Evolutionary conservation across 2,888 invertebrate species (phyloP).

Genomic region (Plagodis dolabraria): DNA sequence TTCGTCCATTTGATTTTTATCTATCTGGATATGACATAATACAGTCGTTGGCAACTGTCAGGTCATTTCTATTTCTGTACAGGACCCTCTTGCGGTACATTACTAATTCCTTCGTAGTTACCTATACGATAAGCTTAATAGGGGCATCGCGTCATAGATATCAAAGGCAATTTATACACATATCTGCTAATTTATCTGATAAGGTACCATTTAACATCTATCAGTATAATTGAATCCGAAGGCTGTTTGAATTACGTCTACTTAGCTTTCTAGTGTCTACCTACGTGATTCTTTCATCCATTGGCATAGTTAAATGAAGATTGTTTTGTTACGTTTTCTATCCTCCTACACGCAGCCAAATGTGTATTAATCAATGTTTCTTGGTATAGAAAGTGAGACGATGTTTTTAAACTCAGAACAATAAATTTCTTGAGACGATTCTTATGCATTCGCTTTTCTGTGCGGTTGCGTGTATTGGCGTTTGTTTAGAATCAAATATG

Average conservation of each 20-base stretch:
- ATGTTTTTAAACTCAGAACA: neutral
- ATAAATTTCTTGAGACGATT: conserved; percentile 7
- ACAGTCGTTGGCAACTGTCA: conserved; percentile 14
- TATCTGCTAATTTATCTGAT: conserved; percentile 26
- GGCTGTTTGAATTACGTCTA: conserved; percentile 38
- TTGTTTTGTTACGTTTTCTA: conserved; percentile 16
- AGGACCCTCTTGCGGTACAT: neutral
- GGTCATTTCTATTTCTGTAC: conserved; percentile 31
- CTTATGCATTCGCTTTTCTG: conserved; percentile 6
- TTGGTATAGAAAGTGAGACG: conserved; percentile 22
- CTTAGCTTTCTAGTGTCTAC: conserved; percentile 24
- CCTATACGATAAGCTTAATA: conserved; percentile 20
- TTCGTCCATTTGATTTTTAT: neutral
- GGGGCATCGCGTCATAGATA: conserved; percentile 26
- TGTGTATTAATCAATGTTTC: conserved; percentile 18
- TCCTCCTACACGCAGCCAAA: conserved; percentile 19
- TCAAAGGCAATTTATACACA: conserved; percentile 17
- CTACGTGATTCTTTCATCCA: conserved; percentile 18
- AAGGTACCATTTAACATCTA: conserved; percentile 36
- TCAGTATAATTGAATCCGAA: conserved; percentile 43
- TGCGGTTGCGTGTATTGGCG: neutral
- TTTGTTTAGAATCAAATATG: neutral
- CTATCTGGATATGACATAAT: conserved; percentile 31
- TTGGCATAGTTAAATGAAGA: conserved; percentile 8
- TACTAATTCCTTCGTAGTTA: conserved; percentile 13